Evolutionary conservation across 2,797 vertebrate genomes (phyloP).

Genomic region (Enteromius anoplus): DNA sequence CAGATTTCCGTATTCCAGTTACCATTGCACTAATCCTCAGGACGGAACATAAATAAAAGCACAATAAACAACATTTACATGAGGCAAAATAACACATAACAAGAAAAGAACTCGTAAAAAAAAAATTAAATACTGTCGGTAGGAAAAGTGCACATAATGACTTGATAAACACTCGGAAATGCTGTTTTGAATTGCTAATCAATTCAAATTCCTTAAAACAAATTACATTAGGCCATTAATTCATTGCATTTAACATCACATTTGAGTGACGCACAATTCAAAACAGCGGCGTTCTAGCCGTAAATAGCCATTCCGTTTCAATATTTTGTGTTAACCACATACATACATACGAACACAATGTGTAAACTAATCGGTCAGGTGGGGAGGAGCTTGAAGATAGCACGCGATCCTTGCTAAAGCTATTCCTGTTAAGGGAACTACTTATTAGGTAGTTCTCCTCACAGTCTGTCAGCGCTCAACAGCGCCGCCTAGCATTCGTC

Average conservation of each 20-base stretch:
- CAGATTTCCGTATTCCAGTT: conserved; percentile 70
- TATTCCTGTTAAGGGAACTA: conserved; percentile 16
- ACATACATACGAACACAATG: conserved; percentile 29
- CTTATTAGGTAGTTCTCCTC: background rate
- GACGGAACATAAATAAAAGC: conserved; percentile 84
- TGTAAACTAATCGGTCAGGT: conserved; percentile 37
- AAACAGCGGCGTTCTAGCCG: background rate
- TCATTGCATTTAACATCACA: background rate
- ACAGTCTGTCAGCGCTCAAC: conserved; percentile 24
- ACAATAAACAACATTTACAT: conserved; percentile 59
- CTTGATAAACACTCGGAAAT: conserved; percentile 69
- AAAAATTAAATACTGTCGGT: conserved; percentile 76
- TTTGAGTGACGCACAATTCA: conserved; percentile 3
- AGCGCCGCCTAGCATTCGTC: conserved; percentile 87
- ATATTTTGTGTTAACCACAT: conserved; percentile 25
- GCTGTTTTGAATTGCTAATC: conserved; percentile 62
- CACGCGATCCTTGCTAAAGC: conserved; percentile 32
- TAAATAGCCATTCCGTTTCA: background rate
- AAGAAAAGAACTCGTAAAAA: conserved; percentile 56
- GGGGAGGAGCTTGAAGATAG: conserved; percentile 7
- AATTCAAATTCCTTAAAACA: conserved; percentile 55
- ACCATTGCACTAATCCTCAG: conserved; percentile 87
- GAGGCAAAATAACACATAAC: conserved; percentile 61
- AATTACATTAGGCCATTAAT: conserved; percentile 39
- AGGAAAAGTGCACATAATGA: conserved; percentile 81